Conservation (phyloP, 2,888 invertebrate species). For the Lasioglossum oenotherae region DNA sequence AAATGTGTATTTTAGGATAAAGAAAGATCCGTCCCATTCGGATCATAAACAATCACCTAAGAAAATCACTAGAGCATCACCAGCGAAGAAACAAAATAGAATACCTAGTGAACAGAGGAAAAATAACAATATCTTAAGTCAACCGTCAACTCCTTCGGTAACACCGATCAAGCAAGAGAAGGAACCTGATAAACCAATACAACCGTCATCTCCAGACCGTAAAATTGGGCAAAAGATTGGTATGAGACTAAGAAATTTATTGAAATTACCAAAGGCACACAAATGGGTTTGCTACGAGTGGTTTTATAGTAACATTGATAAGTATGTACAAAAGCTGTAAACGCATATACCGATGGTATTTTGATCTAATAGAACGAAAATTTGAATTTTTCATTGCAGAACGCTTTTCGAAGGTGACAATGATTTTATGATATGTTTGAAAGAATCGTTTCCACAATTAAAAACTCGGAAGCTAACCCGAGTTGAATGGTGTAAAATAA, state of each 20-base stretch:
- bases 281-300: constrained; percentile 99
- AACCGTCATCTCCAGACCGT: constrained; percentile 89
- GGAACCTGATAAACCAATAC: constrained; percentile 77
- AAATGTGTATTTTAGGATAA: constrained; percentile 74
- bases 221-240: constrained; percentile 96
- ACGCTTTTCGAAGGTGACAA: constrained; percentile 97
- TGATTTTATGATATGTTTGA: constrained; percentile 97
- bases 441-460: constrained; percentile 97
- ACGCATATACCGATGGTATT: background rate
- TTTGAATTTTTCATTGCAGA: constrained; percentile 82
- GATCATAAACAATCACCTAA: constrained; percentile 87
- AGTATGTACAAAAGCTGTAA: constrained; percentile 83
- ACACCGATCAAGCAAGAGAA: constrained; percentile 81
- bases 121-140: constrained; percentile 52
- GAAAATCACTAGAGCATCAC: constrained; percentile 87
- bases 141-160: constrained; percentile 75
- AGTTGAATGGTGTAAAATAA: constrained; percentile 97
- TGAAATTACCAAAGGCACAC: constrained; percentile 99
- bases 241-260: constrained; percentile 93
- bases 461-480: constrained; percentile 93
- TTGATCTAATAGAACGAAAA: constrained; percentile 15
- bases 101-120: constrained; percentile 73
- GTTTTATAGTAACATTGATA: constrained; percentile 99
- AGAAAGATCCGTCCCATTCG: constrained; percentile 79
- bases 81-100: constrained; percentile 83